Conservation (phyloP, 2,888 invertebrate species). For the Himalopsyche tibetana region DNA sequence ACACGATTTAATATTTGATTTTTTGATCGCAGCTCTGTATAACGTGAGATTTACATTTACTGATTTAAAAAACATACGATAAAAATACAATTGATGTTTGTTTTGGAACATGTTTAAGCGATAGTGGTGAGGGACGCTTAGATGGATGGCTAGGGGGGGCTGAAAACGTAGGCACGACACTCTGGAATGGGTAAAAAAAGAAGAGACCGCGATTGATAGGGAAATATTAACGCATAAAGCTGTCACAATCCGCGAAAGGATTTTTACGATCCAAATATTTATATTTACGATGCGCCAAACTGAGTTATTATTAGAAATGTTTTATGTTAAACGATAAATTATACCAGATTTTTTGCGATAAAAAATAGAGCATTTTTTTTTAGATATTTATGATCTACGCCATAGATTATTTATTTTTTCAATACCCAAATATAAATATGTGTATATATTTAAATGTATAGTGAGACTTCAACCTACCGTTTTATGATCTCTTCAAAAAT, state of each 20-base stretch:
- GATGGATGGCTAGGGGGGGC: background rate
- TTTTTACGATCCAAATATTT: constrained; percentile 12
- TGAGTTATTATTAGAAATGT: constrained; percentile 19
- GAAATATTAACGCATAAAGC: constrained; percentile 58
- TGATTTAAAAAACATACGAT: no score
- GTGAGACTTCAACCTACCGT: no score
- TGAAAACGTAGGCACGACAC: background rate
- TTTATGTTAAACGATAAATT: constrained; percentile 27
- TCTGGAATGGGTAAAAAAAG: background rate
- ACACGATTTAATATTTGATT: no score
- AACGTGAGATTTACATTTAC: no score
- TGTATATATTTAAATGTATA: no score
- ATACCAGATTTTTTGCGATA: constrained; percentile 17
- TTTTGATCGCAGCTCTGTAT: no score
- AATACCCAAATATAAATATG: no score
- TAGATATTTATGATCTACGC: background rate
- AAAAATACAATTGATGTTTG: background rate
- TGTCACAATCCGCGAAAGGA: constrained; percentile 51
- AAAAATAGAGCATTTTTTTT: background rate
- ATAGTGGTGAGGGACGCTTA: constrained; percentile 3
- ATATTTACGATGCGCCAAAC: constrained; percentile 25
- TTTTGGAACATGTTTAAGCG: background rate
- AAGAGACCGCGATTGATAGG: constrained; percentile 51
- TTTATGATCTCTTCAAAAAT: no score
- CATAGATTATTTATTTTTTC: no score